These are phyloP conservation scores for Perognathus longimembris DNA, from an alignment of 2,113 vertebrate species.

Conservation along the genomic window DNA sequence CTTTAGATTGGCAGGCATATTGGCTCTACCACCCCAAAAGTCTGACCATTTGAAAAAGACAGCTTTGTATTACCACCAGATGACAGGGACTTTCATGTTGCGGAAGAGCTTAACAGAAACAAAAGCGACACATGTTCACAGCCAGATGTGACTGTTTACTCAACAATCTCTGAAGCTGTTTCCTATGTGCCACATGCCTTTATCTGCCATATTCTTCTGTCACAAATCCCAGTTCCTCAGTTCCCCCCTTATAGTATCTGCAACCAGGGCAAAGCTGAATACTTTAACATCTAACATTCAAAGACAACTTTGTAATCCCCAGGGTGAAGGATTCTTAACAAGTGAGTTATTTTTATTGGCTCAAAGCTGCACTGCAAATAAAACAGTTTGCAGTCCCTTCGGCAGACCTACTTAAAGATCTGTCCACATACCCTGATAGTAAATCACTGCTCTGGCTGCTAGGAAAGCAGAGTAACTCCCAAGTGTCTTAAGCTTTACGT, in stretches of 20 bases:
- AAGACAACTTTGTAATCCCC: constrained; percentile 33
- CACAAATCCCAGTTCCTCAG: neutral
- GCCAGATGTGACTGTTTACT: constrained; percentile 38
- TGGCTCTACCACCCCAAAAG: neutral
- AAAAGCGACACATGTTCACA: neutral
- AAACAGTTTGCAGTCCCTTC: neutral
- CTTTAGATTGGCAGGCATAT: neutral
- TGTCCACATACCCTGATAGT: constrained; percentile 26
- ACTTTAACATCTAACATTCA: constrained; percentile 58
- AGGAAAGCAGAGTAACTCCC: constrained; percentile 30
- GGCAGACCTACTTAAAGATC: constrained; percentile 26
- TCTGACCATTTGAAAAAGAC: constrained; percentile 23
- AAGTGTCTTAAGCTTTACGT: constrained; percentile 40
- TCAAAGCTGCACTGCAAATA: neutral
- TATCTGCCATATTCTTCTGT: constrained; percentile 16
- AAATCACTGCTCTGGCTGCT: constrained; percentile 42
- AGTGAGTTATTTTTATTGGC: constrained; percentile 40
- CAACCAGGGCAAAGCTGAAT: neutral
- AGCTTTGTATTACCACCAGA: constrained; percentile 46
- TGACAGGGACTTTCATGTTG: constrained; percentile 53
- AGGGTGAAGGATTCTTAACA: constrained; percentile 50
- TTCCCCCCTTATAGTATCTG: neutral
- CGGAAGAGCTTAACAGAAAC: constrained; percentile 38
- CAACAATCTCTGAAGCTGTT: neutral
- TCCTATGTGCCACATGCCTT: constrained; percentile 15